These are phyloP conservation scores for Arctopsyche grandis DNA, from an alignment of 1,140 invertebrate species.

Conservation along the genomic window DNA sequence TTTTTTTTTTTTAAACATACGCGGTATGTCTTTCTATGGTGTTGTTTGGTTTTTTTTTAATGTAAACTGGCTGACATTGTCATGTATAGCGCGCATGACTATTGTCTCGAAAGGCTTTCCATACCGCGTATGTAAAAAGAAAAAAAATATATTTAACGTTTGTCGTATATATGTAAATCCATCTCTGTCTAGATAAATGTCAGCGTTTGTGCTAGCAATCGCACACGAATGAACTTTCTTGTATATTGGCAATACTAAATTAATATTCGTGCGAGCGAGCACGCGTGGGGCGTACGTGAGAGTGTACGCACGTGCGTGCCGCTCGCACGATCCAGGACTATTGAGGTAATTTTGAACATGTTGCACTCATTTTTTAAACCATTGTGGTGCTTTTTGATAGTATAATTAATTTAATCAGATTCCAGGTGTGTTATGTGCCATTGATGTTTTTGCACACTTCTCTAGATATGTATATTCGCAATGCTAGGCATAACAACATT, in stretches of 20 bases:
- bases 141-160: neutral
- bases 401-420: conserved; percentile 42
- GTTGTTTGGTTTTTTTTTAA: no score
- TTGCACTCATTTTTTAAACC: conserved; percentile 45
- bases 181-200: conserved; percentile 21
- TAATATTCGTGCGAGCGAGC: neutral
- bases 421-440: conserved; percentile 50
- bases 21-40: neutral
- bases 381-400: conserved; percentile 50
- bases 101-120: conserved; percentile 7
- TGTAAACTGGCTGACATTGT: no score
- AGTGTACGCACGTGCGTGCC: neutral
- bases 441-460: conserved; percentile 48
- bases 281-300: neutral
- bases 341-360: conserved; percentile 34
- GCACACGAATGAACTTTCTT: conserved; percentile 1
- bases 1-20: neutral
- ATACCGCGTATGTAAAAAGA: conserved; percentile 14
- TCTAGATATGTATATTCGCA: conserved; percentile 35
- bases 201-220: conserved; percentile 19
- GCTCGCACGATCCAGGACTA: neutral
- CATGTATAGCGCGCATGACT: conserved; percentile 25
- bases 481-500: conserved; percentile 2
- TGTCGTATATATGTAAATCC: neutral
- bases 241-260: conserved; percentile 32